phyloP scores from a whole-genome alignment of 1,140 invertebrate species.

The Cheumatopsyche charites region DNA sequence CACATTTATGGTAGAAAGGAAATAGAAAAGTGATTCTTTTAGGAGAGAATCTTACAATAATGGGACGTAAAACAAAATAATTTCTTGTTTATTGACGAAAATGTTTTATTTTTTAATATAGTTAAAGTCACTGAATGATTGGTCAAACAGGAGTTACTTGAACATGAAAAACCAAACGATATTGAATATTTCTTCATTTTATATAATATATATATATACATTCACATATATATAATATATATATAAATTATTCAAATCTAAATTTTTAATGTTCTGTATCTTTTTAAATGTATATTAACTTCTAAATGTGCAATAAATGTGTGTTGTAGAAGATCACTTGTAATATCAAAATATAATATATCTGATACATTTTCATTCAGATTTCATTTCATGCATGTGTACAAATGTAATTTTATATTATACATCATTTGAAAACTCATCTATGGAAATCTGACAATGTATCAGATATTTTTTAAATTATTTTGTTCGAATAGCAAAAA shows the following conservation, averaged over 20 bases:
- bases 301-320: constrained; percentile 66
- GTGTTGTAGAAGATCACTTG: constrained; percentile 59
- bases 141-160: constrained; percentile 32
- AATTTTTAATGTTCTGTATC: constrained; percentile 47
- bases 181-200: constrained; percentile 46
- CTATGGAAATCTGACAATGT: constrained; percentile 31
- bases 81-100: constrained; percentile 30
- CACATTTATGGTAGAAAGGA: constrained; percentile 34
- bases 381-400: not conserved
- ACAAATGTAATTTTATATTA: constrained; percentile 15
- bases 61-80: constrained; percentile 40
- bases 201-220: too few relatives aligned
- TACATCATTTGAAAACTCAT: not conserved
- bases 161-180: constrained; percentile 44
- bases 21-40: constrained; percentile 34
- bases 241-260: constrained; percentile 39
- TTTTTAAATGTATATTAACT: constrained; percentile 52
- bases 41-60: constrained; percentile 39
- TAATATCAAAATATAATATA: constrained; percentile 35
- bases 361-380: constrained; percentile 1
- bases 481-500: constrained; percentile 48
- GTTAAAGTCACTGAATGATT: constrained; percentile 23
- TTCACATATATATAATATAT: too few relatives aligned
- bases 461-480: constrained; percentile 47
- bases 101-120: constrained; percentile 33